A percentile compares a stretch with the other conserved stretches of the same genome.
Evolutionary conservation across 2,888 invertebrate species (phyloP).

Genomic region (Amphipoea oculea): DNA sequence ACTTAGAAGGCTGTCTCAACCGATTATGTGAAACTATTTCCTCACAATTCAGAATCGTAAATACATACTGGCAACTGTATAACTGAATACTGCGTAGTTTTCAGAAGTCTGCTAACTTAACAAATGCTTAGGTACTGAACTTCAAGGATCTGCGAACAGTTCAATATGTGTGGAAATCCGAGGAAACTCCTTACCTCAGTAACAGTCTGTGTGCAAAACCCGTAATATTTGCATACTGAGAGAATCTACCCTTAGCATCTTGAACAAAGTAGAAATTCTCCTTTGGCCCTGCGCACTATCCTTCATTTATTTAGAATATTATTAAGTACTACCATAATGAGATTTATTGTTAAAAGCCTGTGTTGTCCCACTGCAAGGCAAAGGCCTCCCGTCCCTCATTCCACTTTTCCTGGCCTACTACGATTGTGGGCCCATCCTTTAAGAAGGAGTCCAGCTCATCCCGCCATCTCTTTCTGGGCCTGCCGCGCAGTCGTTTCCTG

Average conservation of each 20-base stretch:
- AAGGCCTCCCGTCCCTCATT: not conserved
- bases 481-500: too few relatives aligned
- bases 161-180: slow-evolving; percentile 25
- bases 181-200: not conserved
- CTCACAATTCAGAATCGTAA: slow-evolving; percentile 15
- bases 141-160: slow-evolving; percentile 34
- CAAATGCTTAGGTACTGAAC: slow-evolving; percentile 19
- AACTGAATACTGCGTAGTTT: not conserved
- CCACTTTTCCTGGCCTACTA: not conserved
- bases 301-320: not conserved
- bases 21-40: not conserved
- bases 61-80: slow-evolving; percentile 13
- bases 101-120: slow-evolving; percentile 19
- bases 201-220: slow-evolving; percentile 5
- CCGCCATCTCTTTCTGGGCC: too few relatives aligned
- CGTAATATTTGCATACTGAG: slow-evolving; percentile 36
- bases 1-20: not conserved
- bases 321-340: slow-evolving; percentile 8
- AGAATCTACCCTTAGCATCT: slow-evolving; percentile 1
- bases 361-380: too few relatives aligned
- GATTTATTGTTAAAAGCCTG: not conserved
- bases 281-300: slow-evolving; percentile 3
- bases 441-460: too few relatives aligned
- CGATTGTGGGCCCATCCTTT: too few relatives aligned
- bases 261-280: not conserved